Evolutionary conservation across 2,113 vertebrate species (phyloP).

Genomic region (Sardina pilchardus): DNA sequence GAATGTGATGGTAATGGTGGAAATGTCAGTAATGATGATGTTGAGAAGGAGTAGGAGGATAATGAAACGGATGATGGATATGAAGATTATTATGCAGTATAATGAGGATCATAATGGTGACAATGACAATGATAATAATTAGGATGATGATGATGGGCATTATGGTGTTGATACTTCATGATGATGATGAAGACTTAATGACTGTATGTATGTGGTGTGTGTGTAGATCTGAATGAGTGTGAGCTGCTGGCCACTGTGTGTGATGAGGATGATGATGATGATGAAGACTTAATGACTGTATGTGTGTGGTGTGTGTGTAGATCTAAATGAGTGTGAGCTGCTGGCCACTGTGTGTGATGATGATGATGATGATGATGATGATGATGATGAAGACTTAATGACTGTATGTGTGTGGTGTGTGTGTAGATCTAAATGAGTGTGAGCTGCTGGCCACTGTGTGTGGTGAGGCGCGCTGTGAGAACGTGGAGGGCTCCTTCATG

Average conservation of each 20-base stretch:
- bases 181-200: neutral
- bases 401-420: constrained; percentile 22
- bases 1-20: neutral
- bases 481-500: constrained; percentile 86
- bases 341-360: constrained; percentile 81
- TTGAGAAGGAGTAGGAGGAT: neutral
- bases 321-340: constrained; percentile 94
- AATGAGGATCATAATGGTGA: neutral
- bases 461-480: constrained; percentile 91
- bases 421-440: constrained; percentile 94
- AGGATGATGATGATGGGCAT: neutral
- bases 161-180: neutral
- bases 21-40: neutral
- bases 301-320: constrained; percentile 65
- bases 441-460: constrained; percentile 89
- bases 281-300: neutral
- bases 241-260: constrained; percentile 89
- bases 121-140: neutral
- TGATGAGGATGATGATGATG: neutral
- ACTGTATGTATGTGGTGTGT: constrained; percentile 21
- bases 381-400: neutral
- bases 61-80: too few relatives aligned
- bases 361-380: neutral
- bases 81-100: too few relatives aligned
- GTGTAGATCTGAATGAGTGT: constrained; percentile 94